A percentile compares a stretch with the other conserved stretches of the same genome.
phyloP scores from a whole-genome alignment of 2,888 invertebrate species.

The Cataglyphis rosenhaueri region DNA sequence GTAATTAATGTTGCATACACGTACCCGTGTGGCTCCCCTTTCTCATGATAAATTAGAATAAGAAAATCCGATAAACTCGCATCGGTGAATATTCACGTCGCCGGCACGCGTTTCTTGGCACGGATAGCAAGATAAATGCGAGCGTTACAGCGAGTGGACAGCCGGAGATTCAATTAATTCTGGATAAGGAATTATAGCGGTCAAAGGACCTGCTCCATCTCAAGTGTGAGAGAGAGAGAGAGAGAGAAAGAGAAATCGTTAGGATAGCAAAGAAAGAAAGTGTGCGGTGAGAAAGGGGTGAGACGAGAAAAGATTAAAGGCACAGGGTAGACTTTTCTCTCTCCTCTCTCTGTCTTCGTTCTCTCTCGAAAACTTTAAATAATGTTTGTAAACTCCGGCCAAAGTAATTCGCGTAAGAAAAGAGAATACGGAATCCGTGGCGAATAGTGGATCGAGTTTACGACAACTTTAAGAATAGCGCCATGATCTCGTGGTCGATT shows the following conservation, averaged over 20 bases:
- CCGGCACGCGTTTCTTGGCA: conserved; percentile 44
- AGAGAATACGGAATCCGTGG: conserved; percentile 67
- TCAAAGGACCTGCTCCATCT: not conserved
- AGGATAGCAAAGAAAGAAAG: conserved; percentile 26
- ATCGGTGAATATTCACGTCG: conserved; percentile 35
- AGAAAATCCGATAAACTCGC: not conserved
- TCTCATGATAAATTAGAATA: not conserved
- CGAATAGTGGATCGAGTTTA: conserved; percentile 69
- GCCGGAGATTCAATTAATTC: conserved; percentile 79
- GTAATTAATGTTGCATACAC: conserved; percentile 4
- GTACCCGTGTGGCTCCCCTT: not conserved
- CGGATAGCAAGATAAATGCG: conserved; percentile 69
- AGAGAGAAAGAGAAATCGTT: conserved; percentile 31
- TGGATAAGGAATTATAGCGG: conserved; percentile 71
- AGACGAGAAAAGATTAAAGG: conserved; percentile 3
- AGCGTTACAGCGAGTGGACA: conserved; percentile 64
- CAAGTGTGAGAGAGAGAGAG: too few species aligned
- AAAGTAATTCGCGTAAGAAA: conserved; percentile 75
- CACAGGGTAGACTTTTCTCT: conserved; percentile 53
- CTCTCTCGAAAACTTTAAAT: conserved; percentile 76
- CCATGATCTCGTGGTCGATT: conserved; percentile 63
- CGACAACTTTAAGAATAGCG: conserved; percentile 66
- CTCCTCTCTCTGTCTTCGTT: conserved; percentile 51
- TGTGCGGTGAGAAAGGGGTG: conserved; percentile 7
- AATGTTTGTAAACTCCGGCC: conserved; percentile 77